Base-by-base conservation (phyloP, 2,797 vertebrate species). In the Phrynocephalus guinanensis region DNA sequence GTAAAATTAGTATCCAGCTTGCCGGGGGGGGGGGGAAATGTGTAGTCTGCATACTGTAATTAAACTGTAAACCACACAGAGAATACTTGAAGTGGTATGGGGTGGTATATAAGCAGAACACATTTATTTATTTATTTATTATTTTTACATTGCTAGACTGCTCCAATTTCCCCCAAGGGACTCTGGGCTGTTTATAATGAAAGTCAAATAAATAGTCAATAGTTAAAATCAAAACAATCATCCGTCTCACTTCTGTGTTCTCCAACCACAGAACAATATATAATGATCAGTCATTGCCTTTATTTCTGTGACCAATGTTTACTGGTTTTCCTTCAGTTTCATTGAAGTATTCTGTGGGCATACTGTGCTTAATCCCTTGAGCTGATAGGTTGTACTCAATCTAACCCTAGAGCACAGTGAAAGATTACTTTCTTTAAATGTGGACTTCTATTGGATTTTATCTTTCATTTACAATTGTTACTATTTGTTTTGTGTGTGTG, bases 271-370 rank as follows among this genome's bases (percentile, higher is more conserved):
- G 76, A 48, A 6, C n/a, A 2, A 0, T 48, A 24, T 10, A 1
- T 28, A 26, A 66, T 33, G 33, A 33, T 52, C 56, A 66, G 26
- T 26, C 5, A n/a, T 15, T 2, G 0, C 2, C 56, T 8, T 0
- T 18, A 0, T 9, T 3, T 10, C 60, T 18, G 44, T 0, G 3
- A 0, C 0, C 8, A 24, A 3, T n/a, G 6, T 0, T 13, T 16
- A 67, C 67, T 63, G 33, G n/a, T 33, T 44, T 60, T 30, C 1
- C 16, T 48, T 20, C 6, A 1, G 11, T 30, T 13, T 76, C 24
- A 0, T 48, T 56, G 4, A 73, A 22, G 78, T 79, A 72, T 6
- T 10, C 0, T 0, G 3, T 0, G 2, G 3, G 1, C 0, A 0
- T 18, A 5, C 5, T 33, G 18, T 13, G 8, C 30, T 16, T 26